Evolutionary conservation across 2,113 vertebrate species (phyloP).

Genomic region (Pristiophorus japonicus): DNA sequence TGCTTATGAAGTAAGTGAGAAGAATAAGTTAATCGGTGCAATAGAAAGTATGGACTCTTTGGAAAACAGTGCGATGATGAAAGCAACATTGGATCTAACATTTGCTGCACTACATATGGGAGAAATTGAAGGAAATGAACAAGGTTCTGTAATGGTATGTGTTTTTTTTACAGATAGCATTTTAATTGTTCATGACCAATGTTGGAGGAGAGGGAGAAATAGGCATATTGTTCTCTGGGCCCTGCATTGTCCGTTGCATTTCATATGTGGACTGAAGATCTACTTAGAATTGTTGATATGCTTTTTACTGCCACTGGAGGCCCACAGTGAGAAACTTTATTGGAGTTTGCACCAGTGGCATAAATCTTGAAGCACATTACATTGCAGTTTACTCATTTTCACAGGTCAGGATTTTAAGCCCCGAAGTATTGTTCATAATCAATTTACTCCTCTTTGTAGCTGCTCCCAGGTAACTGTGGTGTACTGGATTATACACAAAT

Average conservation of each 20-base stretch:
- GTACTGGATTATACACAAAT: background rate
- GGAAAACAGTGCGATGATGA: background rate
- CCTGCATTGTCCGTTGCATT: background rate
- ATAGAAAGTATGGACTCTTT: background rate
- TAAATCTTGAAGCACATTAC: background rate
- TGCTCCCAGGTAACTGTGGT: background rate
- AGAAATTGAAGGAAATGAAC: constrained; percentile 54
- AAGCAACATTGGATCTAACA: constrained; percentile 49
- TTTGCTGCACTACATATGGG: constrained; percentile 59
- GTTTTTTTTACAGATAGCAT: constrained; percentile 35
- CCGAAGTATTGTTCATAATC: background rate
- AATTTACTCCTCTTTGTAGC: background rate
- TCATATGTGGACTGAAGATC: background rate
- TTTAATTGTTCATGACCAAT: background rate
- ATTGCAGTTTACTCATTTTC: background rate
- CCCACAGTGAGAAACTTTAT: background rate
- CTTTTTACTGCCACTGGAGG: background rate
- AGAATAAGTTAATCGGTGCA: background rate
- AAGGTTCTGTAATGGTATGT: constrained; percentile 58
- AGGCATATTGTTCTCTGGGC: background rate
- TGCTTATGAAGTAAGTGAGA: background rate
- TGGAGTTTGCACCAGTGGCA: background rate
- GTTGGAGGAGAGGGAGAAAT: background rate
- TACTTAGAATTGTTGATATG: background rate
- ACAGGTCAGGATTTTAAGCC: background rate